Evolutionary conservation across 2,797 vertebrate genomes (phyloP), one percentile per base, ranked within the genome.

Genomic region (Coregonus suidteri): DNA sequence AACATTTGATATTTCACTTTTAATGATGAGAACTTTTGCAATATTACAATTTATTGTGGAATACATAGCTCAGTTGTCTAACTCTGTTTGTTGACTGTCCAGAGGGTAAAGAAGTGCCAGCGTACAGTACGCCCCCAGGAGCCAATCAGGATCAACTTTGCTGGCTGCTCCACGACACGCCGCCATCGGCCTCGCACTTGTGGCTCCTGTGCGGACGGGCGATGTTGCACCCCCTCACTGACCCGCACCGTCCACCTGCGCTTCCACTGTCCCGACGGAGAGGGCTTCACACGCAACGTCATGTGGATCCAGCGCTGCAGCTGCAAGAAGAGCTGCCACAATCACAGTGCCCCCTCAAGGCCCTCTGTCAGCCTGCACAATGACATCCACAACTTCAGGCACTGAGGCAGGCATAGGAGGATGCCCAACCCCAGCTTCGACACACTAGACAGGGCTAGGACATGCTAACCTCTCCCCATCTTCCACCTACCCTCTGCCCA

Each of bases 221-320:
- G 90, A 56, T 93, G 93, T 86, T 94, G 94, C 84, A 41, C 75
- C 4, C 92, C 93, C 1, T 89, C 91, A 0, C 65, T 84, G 18
- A 82, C 87, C 47, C 91, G 87, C 77, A 93, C 93, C 0, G 85
- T 92, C 13, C 85, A 77, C n/a, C 89, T 94, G 71, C 91, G 31
- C 53, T 94, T 95, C 85, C 84, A 31, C 76, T 95, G 95, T 83
- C 85, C 89, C 0, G 89, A 90, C 0, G 89, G 91, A 4, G 92
- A 92, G 72, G 81, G 20, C 82, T 82, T 94, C 82, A 83, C 82
- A 2, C 90, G 88, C 1, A 79, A 85, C 1, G 65, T 94, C 66
- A 94, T 95, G 94, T 93, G 92, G 94, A 92, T 95, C 75, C 88
- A 90, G 71, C 90, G 85, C 77, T 95, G 94, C 82, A 87, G 74